phyloP scores from a whole-genome alignment of 1,140 invertebrate genomes.

The Leptinotarsa texana region DNA sequence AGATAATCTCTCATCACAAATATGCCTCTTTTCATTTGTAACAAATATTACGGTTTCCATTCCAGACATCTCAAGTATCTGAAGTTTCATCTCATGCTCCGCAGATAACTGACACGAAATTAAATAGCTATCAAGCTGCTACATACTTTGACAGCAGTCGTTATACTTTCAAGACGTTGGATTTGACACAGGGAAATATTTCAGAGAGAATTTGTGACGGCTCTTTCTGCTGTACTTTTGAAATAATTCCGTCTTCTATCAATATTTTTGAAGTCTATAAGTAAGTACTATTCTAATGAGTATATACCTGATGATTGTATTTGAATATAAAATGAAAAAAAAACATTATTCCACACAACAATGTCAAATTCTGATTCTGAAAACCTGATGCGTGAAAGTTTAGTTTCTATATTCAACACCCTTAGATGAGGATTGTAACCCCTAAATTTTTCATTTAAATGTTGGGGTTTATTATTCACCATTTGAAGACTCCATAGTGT shows the following conservation, averaged over 20 bases:
- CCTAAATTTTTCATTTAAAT: no score
- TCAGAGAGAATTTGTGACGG: conserved; percentile 31
- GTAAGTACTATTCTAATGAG: conserved; percentile 17
- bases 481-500: no score
- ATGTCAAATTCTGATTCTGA: no score
- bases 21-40: background rate
- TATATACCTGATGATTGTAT: no score
- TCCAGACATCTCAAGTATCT: conserved; percentile 1
- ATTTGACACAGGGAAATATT: conserved; percentile 26
- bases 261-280: conserved; percentile 33
- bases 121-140: conserved; percentile 27
- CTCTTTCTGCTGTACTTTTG: conserved; percentile 39
- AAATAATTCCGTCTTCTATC: conserved; percentile 22
- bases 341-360: no score
- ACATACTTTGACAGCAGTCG: conserved; percentile 29
- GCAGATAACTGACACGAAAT: background rate
- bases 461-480: no score
- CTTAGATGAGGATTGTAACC: no score
- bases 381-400: no score
- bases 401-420: no score
- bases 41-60: background rate
- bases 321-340: no score
- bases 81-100: background rate
- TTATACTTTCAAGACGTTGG: conserved; percentile 29
- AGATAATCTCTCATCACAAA: background rate